Base-by-base conservation (phyloP, 2,113 vertebrate genomes). In the Monopterus albus region DNA sequence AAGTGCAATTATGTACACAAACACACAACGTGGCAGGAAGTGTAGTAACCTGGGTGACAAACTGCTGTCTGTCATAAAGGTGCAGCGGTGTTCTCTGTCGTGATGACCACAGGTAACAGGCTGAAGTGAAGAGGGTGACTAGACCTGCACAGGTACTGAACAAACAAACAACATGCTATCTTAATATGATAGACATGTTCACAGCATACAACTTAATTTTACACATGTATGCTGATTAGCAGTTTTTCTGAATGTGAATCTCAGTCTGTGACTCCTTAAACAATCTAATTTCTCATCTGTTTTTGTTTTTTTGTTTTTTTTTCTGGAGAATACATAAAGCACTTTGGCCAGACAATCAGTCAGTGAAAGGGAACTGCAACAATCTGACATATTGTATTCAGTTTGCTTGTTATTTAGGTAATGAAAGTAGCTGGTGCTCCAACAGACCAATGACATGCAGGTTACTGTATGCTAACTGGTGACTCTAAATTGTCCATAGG, bases 11-110 rank as follows among this genome's bases (percentile, higher is more conserved):
- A 43, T 1, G 35, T 20, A 38, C 25, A n/a, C 59, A 50, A 3
- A 3, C 15, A 25, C 20, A 47, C 5, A 21, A 21, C 5, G n/a
- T 7, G 14, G 8, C 31, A 20, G 51, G 43, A 4, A 6, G 7
- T 21, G 25, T 4, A 20, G 91, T 87, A 42, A 98, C 97, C 95
- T 99, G 97, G 51, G 43, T 75, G 25, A 95, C 67, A 81, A 94
- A 88, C 31, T 96, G 73, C 76, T 77, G 72, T 7, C 89, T 82
- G 81, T 95, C 87, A 72, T 87, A 53, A 0, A 55, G 21, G 33
- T 49, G 90, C 59, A 86, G 81, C 14, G 80, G 26, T 28, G 87
- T 75, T 31, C 73, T 90, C 42, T 77, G 90, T 73, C 83, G 43
- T 7, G 89, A 92, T 63, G 89, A 94, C 86, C 87, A 87, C 67